Conservation (phyloP, 2,113 vertebrate genomes). For the Clinocottus analis region DNA sequence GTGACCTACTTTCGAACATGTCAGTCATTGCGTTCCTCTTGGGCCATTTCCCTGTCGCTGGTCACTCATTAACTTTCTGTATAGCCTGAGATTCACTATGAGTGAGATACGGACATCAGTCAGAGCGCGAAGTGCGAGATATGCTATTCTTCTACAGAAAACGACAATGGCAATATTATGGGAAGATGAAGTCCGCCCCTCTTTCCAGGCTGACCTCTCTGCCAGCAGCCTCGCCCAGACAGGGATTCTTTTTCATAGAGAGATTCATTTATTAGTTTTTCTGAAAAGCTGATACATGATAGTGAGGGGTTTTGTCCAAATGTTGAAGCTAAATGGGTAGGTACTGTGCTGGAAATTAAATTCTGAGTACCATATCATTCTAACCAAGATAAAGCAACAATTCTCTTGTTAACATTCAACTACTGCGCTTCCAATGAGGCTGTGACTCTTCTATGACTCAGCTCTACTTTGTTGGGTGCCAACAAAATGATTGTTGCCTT, state of each 20-base stretch:
- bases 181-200: neutral
- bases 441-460: neutral
- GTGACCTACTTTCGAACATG: slow-evolving; percentile 65
- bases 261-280: slow-evolving; percentile 24
- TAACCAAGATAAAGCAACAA: neutral
- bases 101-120: slow-evolving; percentile 28
- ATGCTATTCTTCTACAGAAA: slow-evolving; percentile 7
- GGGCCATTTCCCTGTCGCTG: slow-evolving; percentile 45
- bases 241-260: neutral
- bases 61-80: slow-evolving; percentile 59
- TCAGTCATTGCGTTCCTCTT: slow-evolving; percentile 46
- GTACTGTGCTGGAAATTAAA: neutral
- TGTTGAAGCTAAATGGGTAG: neutral
- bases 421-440: neutral
- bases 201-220: neutral
- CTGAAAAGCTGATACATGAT: slow-evolving; percentile 1
- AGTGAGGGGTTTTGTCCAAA: slow-evolving; percentile 1
- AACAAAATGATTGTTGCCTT: slow-evolving; percentile 1
- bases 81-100: slow-evolving; percentile 40
- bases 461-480: neutral
- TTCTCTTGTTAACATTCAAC: neutral
- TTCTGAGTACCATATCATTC: neutral
- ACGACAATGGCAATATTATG: neutral
- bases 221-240: neutral
- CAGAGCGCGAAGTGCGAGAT: slow-evolving; percentile 6